Conservation (phyloP, 1,140 invertebrate genomes). For the Calosoma granatense region DNA sequence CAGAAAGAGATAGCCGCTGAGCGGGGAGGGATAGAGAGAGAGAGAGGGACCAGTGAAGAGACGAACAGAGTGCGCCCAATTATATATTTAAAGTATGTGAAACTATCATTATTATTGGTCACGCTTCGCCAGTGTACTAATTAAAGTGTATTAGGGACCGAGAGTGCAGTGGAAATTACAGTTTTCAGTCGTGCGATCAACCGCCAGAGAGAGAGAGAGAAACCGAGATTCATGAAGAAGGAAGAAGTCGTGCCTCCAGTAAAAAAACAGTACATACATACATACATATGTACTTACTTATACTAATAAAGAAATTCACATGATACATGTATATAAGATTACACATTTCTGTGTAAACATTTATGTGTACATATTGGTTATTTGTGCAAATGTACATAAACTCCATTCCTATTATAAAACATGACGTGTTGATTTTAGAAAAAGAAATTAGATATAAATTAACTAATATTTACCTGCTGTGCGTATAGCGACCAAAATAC, state of each 20-base stretch:
- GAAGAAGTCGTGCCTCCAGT: neutral
- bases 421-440: too few species aligned
- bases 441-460: too few species aligned
- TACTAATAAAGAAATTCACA: neutral
- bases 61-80: too few species aligned
- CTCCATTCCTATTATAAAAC: too few species aligned
- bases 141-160: slow-evolving; percentile 1
- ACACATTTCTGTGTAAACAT: neutral
- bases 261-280: neutral
- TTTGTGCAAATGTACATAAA: too few species aligned
- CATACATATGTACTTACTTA: neutral
- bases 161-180: neutral
- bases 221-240: too few species aligned
- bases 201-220: too few species aligned
- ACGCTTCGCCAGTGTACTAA: neutral
- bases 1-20: too few species aligned
- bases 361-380: neutral
- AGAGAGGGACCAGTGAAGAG: too few species aligned
- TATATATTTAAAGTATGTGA: slow-evolving; percentile 7
- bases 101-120: slow-evolving; percentile 9
- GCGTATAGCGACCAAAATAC: too few species aligned
- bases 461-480: too few species aligned
- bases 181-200: neutral
- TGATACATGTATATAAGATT: neutral
- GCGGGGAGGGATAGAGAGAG: too few species aligned